Base-by-base conservation (phyloP, 1,140 invertebrate genomes). In the Bombus confusus region DNA sequence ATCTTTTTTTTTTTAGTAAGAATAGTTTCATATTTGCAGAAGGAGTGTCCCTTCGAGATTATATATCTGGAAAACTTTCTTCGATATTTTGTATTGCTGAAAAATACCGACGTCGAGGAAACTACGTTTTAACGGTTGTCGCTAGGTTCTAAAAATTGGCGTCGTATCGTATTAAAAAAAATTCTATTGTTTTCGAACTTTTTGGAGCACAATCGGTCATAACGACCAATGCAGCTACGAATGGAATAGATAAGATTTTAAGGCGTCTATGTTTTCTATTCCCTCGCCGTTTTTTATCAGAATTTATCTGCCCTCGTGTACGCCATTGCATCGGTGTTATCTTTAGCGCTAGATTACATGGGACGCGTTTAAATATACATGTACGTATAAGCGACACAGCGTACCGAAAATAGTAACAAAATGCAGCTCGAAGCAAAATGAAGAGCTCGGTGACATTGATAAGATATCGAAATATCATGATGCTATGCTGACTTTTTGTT, bases 341-440 rank as follows among this genome's bases (percentile, higher is more conserved):
- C 73, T 52, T 75, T 34, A 31, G n/a, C 72, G 41, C 47, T 74
- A 75, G 73, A 75, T 75, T 75, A 75, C 73, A 22, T 22, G 41
- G 71, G 71, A 43, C 71, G 22, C n/a, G 73, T 75, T 75, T 52
- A 75, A 43, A 66, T 62, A 62, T n/a, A 62, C 12, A n/a, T 62
- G 13, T n/a, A 28, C 6, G 4, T 13, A 3, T 1, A 4, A 62
- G 47, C 41, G 41, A 31, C 41, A 73, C 72, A 73, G 13, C 25
- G 72, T 15, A 52, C 43, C 43, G 39, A 75, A 75, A 75, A 75
- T 75, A 74, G 73, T 31, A 34, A 73, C 39, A 43, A 73, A 75
- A 52, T 52, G 43, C 18, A 75, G 43, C 31, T 31, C 9, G 22
- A 75, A 25, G 43, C 10, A 12, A 31, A 75, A 75, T 8, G 9